Base-by-base conservation (phyloP, 1,140 invertebrate genomes). In the Camponotus vicinus region DNA sequence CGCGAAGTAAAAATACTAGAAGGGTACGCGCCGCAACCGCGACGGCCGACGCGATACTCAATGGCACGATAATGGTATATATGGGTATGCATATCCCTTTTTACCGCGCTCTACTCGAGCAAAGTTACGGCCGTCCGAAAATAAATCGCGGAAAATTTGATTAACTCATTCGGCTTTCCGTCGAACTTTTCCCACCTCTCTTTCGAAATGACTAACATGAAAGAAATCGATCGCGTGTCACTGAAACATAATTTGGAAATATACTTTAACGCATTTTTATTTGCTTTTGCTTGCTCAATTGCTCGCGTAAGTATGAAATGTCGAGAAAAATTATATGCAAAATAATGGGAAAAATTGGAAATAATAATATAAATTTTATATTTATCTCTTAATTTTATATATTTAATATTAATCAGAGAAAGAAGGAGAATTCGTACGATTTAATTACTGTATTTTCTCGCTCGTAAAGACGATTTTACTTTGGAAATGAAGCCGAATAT, bases 1-100 rank as follows among this genome's bases (percentile, higher is more conserved):
- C 63, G 71, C 63, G 57, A 87, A 71, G 86, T 87, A 87, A 90
- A 90, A 90, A 90, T 90, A 90, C 77, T 80, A 78, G 55, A 69
- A 59, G 88, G 70, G 88, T 86, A 86, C 67, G 55, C 45, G 40
- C 32, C 66, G n/a, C 61, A 85, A 40, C 34, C 40, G 75, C 61
- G 55, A 27, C 40, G 40, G 57, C 13, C 37, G 80, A 76, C 55
- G 55, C 69, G 70, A 73, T 73, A 64, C 70, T 84, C 80, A 84
- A 84, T 84, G 80, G 80, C 57, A 42, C 57, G 80, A 63, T 84
- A 84, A 70, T 76, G 59, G 18, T 49, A 27, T 45, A 49, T 49
- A 84, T 69, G 32, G 7, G n/a, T 15, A 52, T 18, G 49, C 13
- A 18, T 52, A 52, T 18, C 13, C 80, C 45, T 84, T 84, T 77